Evolutionary conservation across 1,140 invertebrate genomes (phyloP), one percentile per base, ranked within the genome.

Genomic region (Lepidostoma basale): DNA sequence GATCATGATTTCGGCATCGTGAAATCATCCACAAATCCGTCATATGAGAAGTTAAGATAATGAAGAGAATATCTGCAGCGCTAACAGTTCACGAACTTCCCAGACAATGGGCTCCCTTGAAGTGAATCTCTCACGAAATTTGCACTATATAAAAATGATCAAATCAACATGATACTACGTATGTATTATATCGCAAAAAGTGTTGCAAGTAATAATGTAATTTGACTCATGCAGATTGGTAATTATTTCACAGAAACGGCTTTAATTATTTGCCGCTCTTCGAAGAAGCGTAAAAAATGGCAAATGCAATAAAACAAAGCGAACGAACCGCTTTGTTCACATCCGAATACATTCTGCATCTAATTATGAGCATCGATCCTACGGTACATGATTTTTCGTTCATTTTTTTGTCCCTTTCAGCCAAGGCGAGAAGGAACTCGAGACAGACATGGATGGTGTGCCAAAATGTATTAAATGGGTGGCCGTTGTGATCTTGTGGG

Each of bases 221-320:
- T 40, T 59, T 36, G 54, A 39, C 40, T 45, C 30, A 59, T 39
- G 54, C 54, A 39, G 14, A 22, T 36, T 30, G 18, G 14, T 59
- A 39, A 59, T 54, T 28, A 54, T 54, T 54, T 30, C 49, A 54
- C 49, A n/a, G 49, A 54, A 54, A 54, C 49, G 14, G 22, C 49
- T 54, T 54, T 59, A 59, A 59, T 59, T 59, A 39, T 40, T 54
- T 40, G 36, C 30, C 30, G 54, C 30, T 59, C 54, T 59, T 59
- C 54, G n/a, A 23, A 59, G 54, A 59, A 59, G 3, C 54, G 22
- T 59, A 59, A 59, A 59, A 59, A 39, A 59, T 59, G 14, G 20
- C 18, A 18, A 44, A 47, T 60, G 68, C 54, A 64, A 69, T 69
- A 69, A 69, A 69, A 69, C 62, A 47, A 69, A 69, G 58, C 68